Evolutionary conservation across 1,140 invertebrate genomes (phyloP), one percentile per base, ranked within the genome.

Genomic region (Proales similis): DNA sequence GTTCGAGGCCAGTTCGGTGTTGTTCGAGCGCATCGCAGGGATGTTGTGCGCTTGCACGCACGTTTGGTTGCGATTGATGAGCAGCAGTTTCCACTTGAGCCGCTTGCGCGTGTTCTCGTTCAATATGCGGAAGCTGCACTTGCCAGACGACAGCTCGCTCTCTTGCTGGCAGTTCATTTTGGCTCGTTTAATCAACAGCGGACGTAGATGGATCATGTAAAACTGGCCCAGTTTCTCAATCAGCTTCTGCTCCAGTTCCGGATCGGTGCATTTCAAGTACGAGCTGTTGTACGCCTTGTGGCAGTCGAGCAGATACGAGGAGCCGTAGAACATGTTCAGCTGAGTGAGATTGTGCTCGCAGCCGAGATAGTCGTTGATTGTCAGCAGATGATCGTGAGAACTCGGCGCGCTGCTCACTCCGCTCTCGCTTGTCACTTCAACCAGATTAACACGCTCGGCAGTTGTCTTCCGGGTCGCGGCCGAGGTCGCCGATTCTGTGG

Each of bases 131-230:
- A n/a, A n/a, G n/a, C n/a, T n/a, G n/a, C n/a, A n/a, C n/a, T n/a
- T n/a, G n/a, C n/a, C n/a, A n/a, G n/a, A n/a, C n/a, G n/a, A n/a
- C n/a, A n/a, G n/a, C n/a, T n/a, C n/a, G n/a, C n/a, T n/a, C n/a
- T n/a, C n/a, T n/a, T n/a, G n/a, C n/a, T 17, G 45, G 27, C 51
- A 57, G 29, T 57, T 57, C 51, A 57, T 57, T 22, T 57, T 57
- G 19, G n/a, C 32, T 24, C 45, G 39, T 0, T 36, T 29, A 17
- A 57, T 57, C 17, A 42, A 57, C 51, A 57, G n/a, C 45, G 51
- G 51, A 14, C 45, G 51, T n/a, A 57, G 30, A 20, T 57, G 51
- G 32, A 57, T 42, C 39, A 19, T 42, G 30, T 42, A 57, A 22
- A 42, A 24, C 2, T 42, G n/a, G 0, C 51, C 51, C 30, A 57